These are phyloP conservation scores for Mesorhabditis sp. DNA, from an alignment of 2,888 invertebrate species.

Conservation along the genomic window DNA sequence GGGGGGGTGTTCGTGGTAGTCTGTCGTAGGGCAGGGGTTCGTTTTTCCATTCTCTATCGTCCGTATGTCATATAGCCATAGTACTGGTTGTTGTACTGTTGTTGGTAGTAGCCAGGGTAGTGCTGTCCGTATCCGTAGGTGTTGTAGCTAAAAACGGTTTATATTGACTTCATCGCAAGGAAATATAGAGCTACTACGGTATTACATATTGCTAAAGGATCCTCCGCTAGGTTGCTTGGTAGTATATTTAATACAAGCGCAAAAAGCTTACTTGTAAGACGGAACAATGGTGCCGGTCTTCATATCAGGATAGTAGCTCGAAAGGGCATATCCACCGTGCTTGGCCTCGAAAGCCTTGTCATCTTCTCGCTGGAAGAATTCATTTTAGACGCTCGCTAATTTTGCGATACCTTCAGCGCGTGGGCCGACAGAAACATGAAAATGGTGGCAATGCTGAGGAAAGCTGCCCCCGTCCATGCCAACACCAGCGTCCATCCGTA, in stretches of 20 bases:
- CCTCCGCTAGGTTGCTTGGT: not conserved
- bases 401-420: constrained; percentile 44
- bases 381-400: not conserved
- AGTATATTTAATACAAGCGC: not conserved
- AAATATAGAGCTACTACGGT: no score
- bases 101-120: constrained; percentile 34
- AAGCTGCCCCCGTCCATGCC: constrained; percentile 91
- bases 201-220: no score
- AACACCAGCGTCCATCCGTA: constrained; percentile 96
- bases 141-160: constrained; percentile 3
- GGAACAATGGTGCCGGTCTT: constrained; percentile 36
- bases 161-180: no score
- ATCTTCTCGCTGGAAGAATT: constrained; percentile 42
- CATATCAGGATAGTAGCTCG: constrained; percentile 40
- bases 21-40: not conserved
- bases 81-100: constrained; percentile 31
- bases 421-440: constrained; percentile 45
- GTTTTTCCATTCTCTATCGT: constrained; percentile 24
- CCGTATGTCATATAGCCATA: constrained; percentile 51
- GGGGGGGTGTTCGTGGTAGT: not conserved
- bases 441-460: constrained; percentile 70
- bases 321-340: constrained; percentile 48
- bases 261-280: constrained; percentile 11
- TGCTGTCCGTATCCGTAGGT: constrained; percentile 14
- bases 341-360: constrained; percentile 47